Percentiles rank a stretch among this genome's conserved stretches.
Evolutionary conservation across 2,888 invertebrate genomes (phyloP).

Genomic region (Nomada fucata): DNA sequence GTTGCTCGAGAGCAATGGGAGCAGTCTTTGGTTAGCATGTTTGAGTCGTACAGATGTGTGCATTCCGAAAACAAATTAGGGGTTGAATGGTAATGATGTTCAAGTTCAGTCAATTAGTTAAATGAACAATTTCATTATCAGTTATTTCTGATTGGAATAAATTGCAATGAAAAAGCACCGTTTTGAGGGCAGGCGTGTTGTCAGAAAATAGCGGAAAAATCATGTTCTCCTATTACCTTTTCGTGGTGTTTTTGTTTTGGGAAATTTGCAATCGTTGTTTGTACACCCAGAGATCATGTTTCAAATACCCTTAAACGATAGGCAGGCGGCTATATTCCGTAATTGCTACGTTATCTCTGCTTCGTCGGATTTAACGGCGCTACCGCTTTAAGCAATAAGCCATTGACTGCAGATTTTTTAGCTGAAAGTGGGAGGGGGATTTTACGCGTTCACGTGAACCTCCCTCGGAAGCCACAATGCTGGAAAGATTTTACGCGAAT

Average conservation of each 20-base stretch:
- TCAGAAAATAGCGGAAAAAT: background rate
- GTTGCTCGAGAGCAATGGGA: constrained; percentile 31
- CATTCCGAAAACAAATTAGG: background rate
- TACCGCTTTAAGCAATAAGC: constrained; percentile 54
- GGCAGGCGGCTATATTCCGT: constrained; percentile 22
- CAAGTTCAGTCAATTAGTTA: no score
- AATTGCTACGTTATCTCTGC: constrained; percentile 56
- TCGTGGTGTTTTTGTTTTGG: background rate
- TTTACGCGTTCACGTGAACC: constrained; percentile 65
- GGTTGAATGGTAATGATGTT: background rate
- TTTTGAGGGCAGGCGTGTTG: background rate
- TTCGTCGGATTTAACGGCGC: constrained; percentile 53
- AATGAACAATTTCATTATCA: no score
- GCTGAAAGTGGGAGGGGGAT: constrained; percentile 34
- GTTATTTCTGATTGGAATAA: background rate
- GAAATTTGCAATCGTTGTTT: constrained; percentile 8
- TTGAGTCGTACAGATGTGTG: background rate
- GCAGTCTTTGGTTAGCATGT: constrained; percentile 45
- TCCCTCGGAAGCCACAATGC: constrained; percentile 70
- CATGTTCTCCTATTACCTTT: background rate
- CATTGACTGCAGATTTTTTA: constrained; percentile 63
- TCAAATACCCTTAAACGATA: constrained; percentile 38
- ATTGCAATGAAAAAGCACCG: background rate
- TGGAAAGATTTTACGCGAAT: constrained; percentile 73
- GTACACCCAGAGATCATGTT: constrained; percentile 17